These are phyloP conservation scores for Coendou prehensilis DNA, from an alignment of 2,797 vertebrate genomes.

Conservation along the genomic window DNA sequence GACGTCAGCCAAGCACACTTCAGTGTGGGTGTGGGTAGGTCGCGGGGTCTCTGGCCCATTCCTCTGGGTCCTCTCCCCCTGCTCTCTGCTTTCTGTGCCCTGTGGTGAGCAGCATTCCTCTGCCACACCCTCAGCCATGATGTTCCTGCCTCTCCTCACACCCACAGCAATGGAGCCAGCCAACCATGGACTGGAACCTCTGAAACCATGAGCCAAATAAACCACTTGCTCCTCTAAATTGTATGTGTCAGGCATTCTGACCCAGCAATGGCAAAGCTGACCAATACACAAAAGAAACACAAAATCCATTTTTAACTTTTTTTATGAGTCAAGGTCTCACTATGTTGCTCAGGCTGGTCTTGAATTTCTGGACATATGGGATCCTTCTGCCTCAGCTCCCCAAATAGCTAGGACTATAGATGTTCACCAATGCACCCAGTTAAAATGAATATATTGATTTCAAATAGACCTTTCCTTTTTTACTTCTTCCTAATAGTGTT, in stretches of 20 bases:
- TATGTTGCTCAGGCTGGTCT: not conserved
- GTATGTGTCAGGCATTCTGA: not conserved
- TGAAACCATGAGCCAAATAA: too few relatives aligned
- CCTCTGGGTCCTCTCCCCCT: not conserved
- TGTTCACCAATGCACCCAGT: too few relatives aligned
- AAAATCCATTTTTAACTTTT: not conserved
- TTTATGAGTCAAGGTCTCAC: not conserved
- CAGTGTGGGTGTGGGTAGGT: not conserved
- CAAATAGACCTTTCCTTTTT: not conserved
- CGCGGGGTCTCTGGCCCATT: not conserved
- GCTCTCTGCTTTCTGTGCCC: not conserved
- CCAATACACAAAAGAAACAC: not conserved
- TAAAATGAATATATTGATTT: not conserved
- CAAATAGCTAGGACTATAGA: not conserved
- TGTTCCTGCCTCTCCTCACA: not conserved
- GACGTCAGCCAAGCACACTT: not conserved
- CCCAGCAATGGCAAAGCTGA: not conserved
- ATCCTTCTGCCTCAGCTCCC: not conserved
- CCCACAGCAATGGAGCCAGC: not conserved
- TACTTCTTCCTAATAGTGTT: not conserved
- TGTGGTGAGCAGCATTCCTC: not conserved
- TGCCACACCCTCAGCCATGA: not conserved
- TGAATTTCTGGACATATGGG: not conserved
- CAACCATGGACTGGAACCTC: not conserved
- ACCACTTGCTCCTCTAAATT: not conserved